phyloP scores from a whole-genome alignment of 2,113 vertebrate species.

The Eidolon helvum region DNA sequence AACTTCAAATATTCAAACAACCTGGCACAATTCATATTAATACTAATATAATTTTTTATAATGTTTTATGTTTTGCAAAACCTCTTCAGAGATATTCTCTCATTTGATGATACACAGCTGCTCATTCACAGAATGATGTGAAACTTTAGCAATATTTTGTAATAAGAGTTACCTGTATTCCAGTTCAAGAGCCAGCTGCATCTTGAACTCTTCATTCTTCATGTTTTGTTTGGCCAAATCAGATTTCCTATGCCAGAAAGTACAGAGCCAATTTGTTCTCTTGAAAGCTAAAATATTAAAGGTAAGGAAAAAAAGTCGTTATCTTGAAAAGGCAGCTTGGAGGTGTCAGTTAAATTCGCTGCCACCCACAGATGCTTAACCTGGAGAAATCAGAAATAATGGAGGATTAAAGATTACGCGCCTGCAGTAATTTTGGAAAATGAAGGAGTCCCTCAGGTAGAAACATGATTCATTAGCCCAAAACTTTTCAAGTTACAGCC shows the following conservation, averaged over 20 bases:
- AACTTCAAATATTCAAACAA: conserved; percentile 46
- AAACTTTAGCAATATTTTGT: conserved; percentile 38
- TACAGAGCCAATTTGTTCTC: conserved; percentile 29
- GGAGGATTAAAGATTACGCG: conserved; percentile 59
- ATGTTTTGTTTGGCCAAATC: conserved; percentile 55
- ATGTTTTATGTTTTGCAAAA: conserved; percentile 27
- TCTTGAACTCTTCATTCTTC: conserved; percentile 18
- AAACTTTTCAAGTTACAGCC: conserved; percentile 73
- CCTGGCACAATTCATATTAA: conserved; percentile 3
- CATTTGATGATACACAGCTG: conserved; percentile 44
- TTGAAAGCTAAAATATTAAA: conserved; percentile 46
- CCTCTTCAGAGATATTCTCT: neutral
- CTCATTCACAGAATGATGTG: conserved; percentile 7
- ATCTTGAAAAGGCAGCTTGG: conserved; percentile 51
- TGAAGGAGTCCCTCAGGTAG: conserved; percentile 68
- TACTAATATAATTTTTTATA: conserved; percentile 19
- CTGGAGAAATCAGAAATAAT: conserved; percentile 70
- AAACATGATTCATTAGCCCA: conserved; percentile 66
- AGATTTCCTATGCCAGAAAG: conserved; percentile 36
- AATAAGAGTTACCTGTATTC: conserved; percentile 46
- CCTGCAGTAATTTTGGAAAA: conserved; percentile 64
- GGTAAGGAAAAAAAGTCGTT: conserved; percentile 32
- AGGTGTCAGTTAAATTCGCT: conserved; percentile 56
- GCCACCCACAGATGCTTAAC: conserved; percentile 62
- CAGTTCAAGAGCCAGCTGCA: conserved; percentile 12